These are phyloP conservation scores for Luehdorfia chinensis DNA, from an alignment of 1,140 invertebrate species.

Conservation along the genomic window DNA sequence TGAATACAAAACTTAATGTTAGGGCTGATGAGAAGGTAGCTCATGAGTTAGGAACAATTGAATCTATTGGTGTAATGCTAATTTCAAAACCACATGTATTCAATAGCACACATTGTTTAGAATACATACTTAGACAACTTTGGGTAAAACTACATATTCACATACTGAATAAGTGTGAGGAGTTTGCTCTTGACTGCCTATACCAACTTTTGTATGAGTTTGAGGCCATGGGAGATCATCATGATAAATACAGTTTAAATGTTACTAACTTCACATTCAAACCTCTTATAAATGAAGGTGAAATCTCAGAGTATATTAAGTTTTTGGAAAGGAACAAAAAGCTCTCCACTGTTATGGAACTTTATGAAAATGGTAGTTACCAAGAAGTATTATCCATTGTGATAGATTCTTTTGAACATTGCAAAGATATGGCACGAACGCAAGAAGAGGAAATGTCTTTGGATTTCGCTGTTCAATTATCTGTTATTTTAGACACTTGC, in stretches of 20 bases:
- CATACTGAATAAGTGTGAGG: conserved; percentile 59
- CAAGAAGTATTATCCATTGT: conserved; percentile 81
- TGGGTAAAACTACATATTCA: conserved; percentile 69
- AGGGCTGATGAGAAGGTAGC: conserved; percentile 37
- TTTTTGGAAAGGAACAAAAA: conserved; percentile 71
- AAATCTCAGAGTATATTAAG: conserved; percentile 56
- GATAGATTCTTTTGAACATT: conserved; percentile 80
- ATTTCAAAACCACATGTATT: conserved; percentile 70
- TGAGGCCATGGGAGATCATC: conserved; percentile 60
- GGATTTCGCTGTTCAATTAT: conserved; percentile 77
- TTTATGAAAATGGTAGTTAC: conserved; percentile 81
- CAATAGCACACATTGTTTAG: conserved; percentile 44
- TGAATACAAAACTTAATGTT: conserved; percentile 77
- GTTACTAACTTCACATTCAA: conserved; percentile 65
- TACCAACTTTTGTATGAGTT: conserved; percentile 68
- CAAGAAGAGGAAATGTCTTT: conserved; percentile 69
- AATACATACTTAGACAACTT: conserved; percentile 53
- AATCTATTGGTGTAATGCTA: conserved; percentile 59
- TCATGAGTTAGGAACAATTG: conserved; percentile 52
- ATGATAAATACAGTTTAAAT: conserved; percentile 45
- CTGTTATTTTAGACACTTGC: conserved; percentile 84
- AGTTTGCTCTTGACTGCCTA: conserved; percentile 61
- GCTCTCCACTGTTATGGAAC: conserved; percentile 73
- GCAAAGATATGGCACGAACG: conserved; percentile 57
- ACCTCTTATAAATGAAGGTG: conserved; percentile 52